Conservation (phyloP, 2,888 invertebrate genomes). For the Ametastegia equiseti region DNA sequence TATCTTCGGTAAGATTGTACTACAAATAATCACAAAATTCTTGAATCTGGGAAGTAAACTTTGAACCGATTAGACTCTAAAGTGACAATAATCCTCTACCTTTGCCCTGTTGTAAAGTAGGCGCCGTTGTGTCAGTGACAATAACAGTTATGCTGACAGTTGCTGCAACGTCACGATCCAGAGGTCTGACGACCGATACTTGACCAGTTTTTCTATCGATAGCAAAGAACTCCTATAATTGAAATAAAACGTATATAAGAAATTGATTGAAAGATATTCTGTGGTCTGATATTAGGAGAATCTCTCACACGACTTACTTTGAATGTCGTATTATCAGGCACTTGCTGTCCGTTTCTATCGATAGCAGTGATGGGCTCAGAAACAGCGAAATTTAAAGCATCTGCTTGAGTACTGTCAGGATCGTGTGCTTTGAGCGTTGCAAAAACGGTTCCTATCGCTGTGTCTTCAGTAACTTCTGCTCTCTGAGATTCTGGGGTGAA, state of each 20-base stretch:
- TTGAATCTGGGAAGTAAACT: not conserved
- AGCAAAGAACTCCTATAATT: constrained; percentile 81
- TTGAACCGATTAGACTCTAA: no score
- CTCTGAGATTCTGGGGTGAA: constrained; percentile 89
- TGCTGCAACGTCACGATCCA: constrained; percentile 84
- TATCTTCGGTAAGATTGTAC: no score
- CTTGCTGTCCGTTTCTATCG: constrained; percentile 90
- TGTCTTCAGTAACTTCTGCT: constrained; percentile 89
- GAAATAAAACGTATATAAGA: constrained; percentile 3
- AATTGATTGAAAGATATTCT: not conserved
- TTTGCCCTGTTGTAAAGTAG: constrained; percentile 85
- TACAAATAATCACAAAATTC: not conserved
- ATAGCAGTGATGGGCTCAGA: constrained; percentile 87
- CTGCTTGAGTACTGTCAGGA: constrained; percentile 86
- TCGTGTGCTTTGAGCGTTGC: constrained; percentile 87
- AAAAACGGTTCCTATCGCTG: constrained; percentile 83
- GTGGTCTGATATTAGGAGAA: not conserved
- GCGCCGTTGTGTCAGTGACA: constrained; percentile 90
- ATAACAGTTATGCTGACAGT: constrained; percentile 87
- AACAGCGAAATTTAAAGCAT: constrained; percentile 82
- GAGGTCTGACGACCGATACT: constrained; percentile 81
- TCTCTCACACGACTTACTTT: constrained; percentile 63
- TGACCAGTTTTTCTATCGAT: constrained; percentile 81
- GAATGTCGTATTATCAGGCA: constrained; percentile 73
- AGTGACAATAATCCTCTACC: constrained; percentile 76